Evolutionary conservation across 1,140 invertebrate species (phyloP).

Genomic region (Brachionus angularis): DNA sequence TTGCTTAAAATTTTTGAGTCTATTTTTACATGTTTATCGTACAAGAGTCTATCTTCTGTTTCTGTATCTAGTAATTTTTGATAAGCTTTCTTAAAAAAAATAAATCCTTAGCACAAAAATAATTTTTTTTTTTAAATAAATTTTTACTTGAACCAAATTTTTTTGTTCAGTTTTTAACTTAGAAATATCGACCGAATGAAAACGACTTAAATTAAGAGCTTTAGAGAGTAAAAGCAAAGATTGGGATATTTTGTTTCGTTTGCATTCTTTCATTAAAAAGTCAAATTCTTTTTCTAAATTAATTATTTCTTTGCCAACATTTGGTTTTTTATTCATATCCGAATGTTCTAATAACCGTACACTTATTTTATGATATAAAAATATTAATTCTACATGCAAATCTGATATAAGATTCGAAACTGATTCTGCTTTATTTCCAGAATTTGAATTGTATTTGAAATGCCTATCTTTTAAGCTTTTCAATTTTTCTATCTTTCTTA

Average conservation of each 20-base stretch:
- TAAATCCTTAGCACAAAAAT: neutral
- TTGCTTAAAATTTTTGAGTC: neutral
- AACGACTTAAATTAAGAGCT: constrained; percentile 10
- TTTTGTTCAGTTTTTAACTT: constrained; percentile 7
- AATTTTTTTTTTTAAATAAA: neutral
- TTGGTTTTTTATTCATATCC: neutral
- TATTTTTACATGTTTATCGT: neutral
- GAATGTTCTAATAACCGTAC: constrained; percentile 49
- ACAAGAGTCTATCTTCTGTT: constrained; percentile 5
- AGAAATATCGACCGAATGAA: constrained; percentile 7
- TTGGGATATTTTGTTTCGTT: constrained; percentile 15
- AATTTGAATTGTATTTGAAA: constrained; percentile 44
- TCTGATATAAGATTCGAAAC: constrained; percentile 47
- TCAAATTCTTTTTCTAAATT: constrained; percentile 18
- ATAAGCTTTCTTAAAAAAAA: constrained; percentile 3
- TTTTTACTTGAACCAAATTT: constrained; percentile 26
- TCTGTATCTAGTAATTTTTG: constrained; percentile 2
- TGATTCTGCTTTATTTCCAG: constrained; percentile 46
- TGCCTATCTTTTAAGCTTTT: constrained; percentile 40
- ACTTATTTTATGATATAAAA: constrained; percentile 56
- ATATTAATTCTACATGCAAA: constrained; percentile 54
- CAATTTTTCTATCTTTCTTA: constrained; percentile 45
- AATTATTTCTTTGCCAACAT: neutral
- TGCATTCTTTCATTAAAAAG: neutral
- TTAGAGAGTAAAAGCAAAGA: constrained; percentile 13